Evolutionary conservation across 2,113 vertebrate genomes (phyloP), one percentile per base, ranked within the genome.

Genomic region (Paradoxurus hermaphroditus): DNA sequence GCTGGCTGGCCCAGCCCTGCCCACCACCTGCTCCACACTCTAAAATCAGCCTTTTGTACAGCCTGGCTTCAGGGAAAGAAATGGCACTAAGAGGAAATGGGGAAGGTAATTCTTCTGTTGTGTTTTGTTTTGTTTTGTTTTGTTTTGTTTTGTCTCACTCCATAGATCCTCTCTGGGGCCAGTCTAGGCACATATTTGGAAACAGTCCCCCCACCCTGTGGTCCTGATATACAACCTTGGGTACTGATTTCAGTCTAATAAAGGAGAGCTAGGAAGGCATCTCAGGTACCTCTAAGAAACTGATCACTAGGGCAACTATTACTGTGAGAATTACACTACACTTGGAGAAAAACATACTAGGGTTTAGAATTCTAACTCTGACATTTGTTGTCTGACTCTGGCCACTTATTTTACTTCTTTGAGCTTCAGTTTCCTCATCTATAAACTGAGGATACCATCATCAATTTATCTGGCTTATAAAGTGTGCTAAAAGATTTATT

Each of bases 21-120:
- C 77, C n/a, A 59, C 95, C 96, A 98, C 91, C 97, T 98, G 97
- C 95, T 96, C 82, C 82, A 68, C 16, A 91, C 86, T 95, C 94
- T 95, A 94, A 95, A 97, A 97, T 92, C 90, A 86, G 82, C 86
- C 53, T 95, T 95, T 82, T 88, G 53, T 90, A 70, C 27, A 78
- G 67, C 67, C 53, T 75, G 75, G 86, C 72, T 92, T 65, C 88
- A 75, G 72, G 67, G 85, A 88, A 93, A 86, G 44, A 91, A 65
- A n/a, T 91, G 65, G 36, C 31, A 19, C 51, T 95, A 65, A 39
- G 62, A 96, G 59, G 68, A 95, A 87, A 90, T 68, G 70, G 8
- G 41, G 29, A 13, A 59, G 19, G 44, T n/a, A 59, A 31, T 49
- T 83, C 14, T 79, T 36, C 23, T 68, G 6, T 46, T 46, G 34